Conservation (phyloP, 2,888 invertebrate species). For the Sesia apiformis region DNA sequence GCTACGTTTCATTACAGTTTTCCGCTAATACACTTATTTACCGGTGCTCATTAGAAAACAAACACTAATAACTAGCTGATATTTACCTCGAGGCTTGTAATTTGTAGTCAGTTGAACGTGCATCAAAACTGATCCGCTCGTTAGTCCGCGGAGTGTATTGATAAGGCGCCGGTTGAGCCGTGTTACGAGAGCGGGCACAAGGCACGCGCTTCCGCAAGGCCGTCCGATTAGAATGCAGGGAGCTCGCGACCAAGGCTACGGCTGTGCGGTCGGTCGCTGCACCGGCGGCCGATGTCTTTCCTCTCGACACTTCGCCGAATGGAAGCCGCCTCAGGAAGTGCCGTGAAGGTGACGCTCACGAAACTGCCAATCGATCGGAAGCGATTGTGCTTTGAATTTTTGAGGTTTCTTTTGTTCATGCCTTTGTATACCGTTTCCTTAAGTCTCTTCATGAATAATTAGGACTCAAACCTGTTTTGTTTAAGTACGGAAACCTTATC, state of each 20-base stretch:
- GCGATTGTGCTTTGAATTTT: slow-evolving; percentile 63
- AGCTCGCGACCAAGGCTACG: slow-evolving; percentile 69
- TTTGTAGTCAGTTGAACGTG: too few relatives aligned
- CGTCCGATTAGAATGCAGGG: slow-evolving; percentile 70
- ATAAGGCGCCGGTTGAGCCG: slow-evolving; percentile 34
- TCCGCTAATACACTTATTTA: too few relatives aligned
- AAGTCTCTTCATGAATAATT: slow-evolving; percentile 35
- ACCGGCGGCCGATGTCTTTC: slow-evolving; percentile 53
- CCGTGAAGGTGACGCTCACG: slow-evolving; percentile 57
- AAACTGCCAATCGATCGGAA: slow-evolving; percentile 55
- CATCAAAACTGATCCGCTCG: too few relatives aligned
- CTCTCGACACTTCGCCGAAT: slow-evolving; percentile 49
- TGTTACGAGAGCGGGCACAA: slow-evolving; percentile 56
- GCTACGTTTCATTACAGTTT: too few relatives aligned
- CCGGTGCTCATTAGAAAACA: too few relatives aligned
- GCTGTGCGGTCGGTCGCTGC: slow-evolving; percentile 63
- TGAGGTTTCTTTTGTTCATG: slow-evolving; percentile 44
- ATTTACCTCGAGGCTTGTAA: background rate
- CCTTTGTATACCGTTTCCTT: slow-evolving; percentile 38
- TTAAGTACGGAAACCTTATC: too few relatives aligned
- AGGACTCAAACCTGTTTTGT: slow-evolving; percentile 3
- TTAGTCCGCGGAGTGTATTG: slow-evolving; percentile 22
- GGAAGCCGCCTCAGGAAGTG: slow-evolving; percentile 59
- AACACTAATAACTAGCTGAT: background rate
- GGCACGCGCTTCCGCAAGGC: slow-evolving; percentile 72